Evolutionary conservation across 2,113 vertebrate species (phyloP).

Genomic region (Rhea americana): DNA sequence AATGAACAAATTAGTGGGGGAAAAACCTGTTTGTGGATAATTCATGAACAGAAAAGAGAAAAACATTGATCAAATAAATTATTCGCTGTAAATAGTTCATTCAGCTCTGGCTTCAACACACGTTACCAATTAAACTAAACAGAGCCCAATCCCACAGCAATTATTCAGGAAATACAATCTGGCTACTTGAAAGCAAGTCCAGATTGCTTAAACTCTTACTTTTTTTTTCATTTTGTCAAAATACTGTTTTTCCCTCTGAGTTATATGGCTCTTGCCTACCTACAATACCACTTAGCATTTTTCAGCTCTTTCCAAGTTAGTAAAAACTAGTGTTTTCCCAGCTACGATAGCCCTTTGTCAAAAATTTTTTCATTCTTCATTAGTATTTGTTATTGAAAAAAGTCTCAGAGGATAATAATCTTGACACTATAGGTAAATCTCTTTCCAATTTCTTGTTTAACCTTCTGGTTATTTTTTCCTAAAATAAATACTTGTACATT

Average conservation of each 20-base stretch:
- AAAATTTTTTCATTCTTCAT: background rate
- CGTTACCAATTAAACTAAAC: constrained; percentile 33
- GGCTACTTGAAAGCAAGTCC: background rate
- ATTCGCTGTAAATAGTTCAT: constrained; percentile 26
- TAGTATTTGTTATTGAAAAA: background rate
- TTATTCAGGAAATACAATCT: constrained; percentile 22
- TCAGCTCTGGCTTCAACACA: constrained; percentile 30
- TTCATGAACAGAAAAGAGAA: constrained; percentile 2
- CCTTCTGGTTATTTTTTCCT: background rate
- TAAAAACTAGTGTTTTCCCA: background rate
- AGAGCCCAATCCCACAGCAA: background rate
- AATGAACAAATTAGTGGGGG: constrained; percentile 1
- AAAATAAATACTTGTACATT: background rate
- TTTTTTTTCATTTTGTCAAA: background rate
- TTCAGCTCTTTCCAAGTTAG: background rate
- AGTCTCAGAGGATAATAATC: background rate
- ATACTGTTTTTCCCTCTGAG: background rate
- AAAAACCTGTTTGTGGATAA: constrained; percentile 6
- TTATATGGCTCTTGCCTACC: background rate
- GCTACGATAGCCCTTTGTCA: background rate
- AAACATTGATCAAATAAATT: constrained; percentile 1
- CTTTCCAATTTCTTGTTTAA: background rate
- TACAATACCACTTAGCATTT: background rate
- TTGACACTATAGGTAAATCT: background rate
- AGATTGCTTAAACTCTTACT: background rate